Conservation (phyloP, 1,140 invertebrate genomes). For the Euura lappo region DNA sequence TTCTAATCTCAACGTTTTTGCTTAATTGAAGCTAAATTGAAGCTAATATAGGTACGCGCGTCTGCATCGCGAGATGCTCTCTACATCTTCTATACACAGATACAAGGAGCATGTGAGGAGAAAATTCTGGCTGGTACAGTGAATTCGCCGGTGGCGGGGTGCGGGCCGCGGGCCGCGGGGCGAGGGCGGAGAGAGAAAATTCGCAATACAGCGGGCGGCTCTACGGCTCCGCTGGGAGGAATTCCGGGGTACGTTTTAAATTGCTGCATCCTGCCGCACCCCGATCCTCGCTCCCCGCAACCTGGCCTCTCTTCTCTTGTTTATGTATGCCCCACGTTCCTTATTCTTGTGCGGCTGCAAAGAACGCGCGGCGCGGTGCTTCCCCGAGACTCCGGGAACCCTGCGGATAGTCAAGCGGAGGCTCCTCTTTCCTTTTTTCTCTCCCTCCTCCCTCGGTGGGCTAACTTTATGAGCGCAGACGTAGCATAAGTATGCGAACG, state of each 20-base stretch:
- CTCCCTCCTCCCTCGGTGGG: slow-evolving; percentile 24
- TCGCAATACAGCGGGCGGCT: slow-evolving; percentile 60
- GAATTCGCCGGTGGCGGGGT: slow-evolving; percentile 6
- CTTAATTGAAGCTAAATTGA: too few relatives aligned
- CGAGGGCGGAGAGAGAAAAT: slow-evolving; percentile 47
- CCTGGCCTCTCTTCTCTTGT: slow-evolving; percentile 42
- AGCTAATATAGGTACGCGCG: slow-evolving; percentile 36
- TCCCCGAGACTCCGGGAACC: background rate
- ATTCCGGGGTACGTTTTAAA: slow-evolving; percentile 65
- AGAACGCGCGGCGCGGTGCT: slow-evolving; percentile 23
- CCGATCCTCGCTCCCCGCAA: slow-evolving; percentile 17
- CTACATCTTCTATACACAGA: too few relatives aligned
- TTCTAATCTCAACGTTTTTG: too few relatives aligned
- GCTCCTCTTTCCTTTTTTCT: background rate
- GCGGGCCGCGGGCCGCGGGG: slow-evolving; percentile 10
- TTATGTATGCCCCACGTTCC: slow-evolving; percentile 62
- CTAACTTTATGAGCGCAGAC: slow-evolving; percentile 58
- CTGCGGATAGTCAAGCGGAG: too few relatives aligned
- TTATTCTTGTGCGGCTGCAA: slow-evolving; percentile 58
- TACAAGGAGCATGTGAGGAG: too few relatives aligned
- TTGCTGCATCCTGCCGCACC: slow-evolving; percentile 56
- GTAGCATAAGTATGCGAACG: slow-evolving; percentile 57
- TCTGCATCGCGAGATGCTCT: too few relatives aligned
- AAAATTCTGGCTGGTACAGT: too few relatives aligned
- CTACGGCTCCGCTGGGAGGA: slow-evolving; percentile 61